These are phyloP conservation scores for Podabrus alpinus DNA, from an alignment of 2,888 invertebrate species.

Conservation along the genomic window DNA sequence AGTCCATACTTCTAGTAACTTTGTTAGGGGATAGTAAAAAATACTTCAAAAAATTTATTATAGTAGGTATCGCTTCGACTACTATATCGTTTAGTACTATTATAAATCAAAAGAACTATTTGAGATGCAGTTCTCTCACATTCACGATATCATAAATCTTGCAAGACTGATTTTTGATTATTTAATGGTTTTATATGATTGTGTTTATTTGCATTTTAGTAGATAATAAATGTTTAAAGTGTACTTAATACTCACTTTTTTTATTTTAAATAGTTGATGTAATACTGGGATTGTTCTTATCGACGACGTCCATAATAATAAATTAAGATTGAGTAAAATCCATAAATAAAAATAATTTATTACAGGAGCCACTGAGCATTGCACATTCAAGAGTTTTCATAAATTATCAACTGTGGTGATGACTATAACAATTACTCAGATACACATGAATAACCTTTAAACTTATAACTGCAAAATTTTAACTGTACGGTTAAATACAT, in stretches of 20 bases:
- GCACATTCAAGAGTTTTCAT: no score
- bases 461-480: no score
- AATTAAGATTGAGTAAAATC: neutral
- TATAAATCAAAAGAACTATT: conserved; percentile 1
- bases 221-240: neutral
- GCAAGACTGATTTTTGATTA: neutral
- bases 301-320: neutral
- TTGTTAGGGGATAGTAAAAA: neutral
- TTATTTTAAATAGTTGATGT: neutral
- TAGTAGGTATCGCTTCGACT: neutral
- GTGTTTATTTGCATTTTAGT: neutral
- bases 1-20: neutral
- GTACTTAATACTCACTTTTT: neutral
- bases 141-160: neutral
- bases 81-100: neutral
- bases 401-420: no score
- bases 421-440: no score
- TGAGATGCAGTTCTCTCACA: neutral
- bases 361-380: no score
- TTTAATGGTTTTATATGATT: neutral
- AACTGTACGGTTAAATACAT: no score
- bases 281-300: neutral
- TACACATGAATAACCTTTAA: no score
- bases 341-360: no score
- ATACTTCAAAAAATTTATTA: neutral